These are phyloP conservation scores for Heteractis magnifica DNA, from an alignment of 92 coral and sea anemone species.

Conservation along the genomic window DNA sequence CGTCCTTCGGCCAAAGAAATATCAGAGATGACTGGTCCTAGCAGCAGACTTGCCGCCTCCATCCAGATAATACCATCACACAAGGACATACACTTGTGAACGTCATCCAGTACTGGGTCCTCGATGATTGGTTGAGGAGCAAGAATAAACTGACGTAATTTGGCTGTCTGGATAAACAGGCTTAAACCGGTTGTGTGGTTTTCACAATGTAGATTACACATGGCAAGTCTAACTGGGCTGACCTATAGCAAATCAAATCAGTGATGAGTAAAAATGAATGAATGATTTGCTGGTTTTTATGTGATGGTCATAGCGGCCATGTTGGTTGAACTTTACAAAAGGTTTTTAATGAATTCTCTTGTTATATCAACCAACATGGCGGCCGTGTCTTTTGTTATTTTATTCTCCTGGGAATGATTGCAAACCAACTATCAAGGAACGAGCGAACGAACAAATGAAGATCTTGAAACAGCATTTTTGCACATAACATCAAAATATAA, in stretches of 20 bases:
- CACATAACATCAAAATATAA: too few relatives aligned
- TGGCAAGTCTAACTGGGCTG: slow-evolving; percentile 83
- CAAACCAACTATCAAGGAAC: too few relatives aligned
- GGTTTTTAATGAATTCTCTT: too few relatives aligned
- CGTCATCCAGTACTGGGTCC: slow-evolving; percentile 60
- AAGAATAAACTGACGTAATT: slow-evolving; percentile 86
- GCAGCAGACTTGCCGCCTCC: slow-evolving; percentile 78
- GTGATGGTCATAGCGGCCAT: not conserved
- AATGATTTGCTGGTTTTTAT: not conserved
- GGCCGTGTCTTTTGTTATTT: too few relatives aligned
- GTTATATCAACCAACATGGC: too few relatives aligned
- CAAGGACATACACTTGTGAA: slow-evolving; percentile 76
- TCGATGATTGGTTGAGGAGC: slow-evolving; percentile 63
- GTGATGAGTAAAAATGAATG: not conserved
- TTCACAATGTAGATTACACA: slow-evolving; percentile 80
- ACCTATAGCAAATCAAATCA: slow-evolving; percentile 38
- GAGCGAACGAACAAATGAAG: too few relatives aligned
- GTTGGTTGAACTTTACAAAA: too few relatives aligned
- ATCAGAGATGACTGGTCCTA: slow-evolving; percentile 91
- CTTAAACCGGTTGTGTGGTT: slow-evolving; percentile 79
- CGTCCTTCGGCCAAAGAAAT: slow-evolving; percentile 60
- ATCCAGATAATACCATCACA: slow-evolving; percentile 87
- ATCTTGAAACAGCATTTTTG: too few relatives aligned
- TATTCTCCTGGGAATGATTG: too few relatives aligned
- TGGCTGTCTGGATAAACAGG: slow-evolving; percentile 75